Evolutionary conservation across 2,888 invertebrate species (phyloP), one percentile per base, ranked within the genome.

Genomic region (Formica aserva): DNA sequence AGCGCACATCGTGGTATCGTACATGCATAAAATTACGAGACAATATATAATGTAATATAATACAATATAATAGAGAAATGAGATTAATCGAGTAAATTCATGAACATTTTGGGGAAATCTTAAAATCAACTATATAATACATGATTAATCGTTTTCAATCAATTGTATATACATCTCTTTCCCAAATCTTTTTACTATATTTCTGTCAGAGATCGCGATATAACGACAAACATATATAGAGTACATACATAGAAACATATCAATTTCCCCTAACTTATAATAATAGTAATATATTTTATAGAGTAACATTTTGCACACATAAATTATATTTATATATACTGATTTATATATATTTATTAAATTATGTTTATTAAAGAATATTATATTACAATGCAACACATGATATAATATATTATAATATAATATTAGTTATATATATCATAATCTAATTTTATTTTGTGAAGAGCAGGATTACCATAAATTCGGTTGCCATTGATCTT

Each of bases 401-500:
- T 62, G 8, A 32, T 18, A 15, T 35, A 13, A 66, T 8, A 26
- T 26, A 18, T 48, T 55, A 38, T n/a, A 77, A 67, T 38, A 29
- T 38, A 76, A 55, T 69, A 55, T 55, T n/a, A 29, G 41, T 77
- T 67, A 38, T 67, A 55, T 52, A 67, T 67, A 67, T 77, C 35
- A 22, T 29, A 32, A 29, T 66, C 18, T n/a, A 76, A 3, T 48
- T 76, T 65, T 26, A 67, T 77, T 77, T 52, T 67, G 55, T 55
- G 6, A 32, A 38, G 38, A 67, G 41, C 29, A 38, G 29, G 8
- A 67, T 77, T 77, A 55, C 9, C 38, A 18, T 66, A 52, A 67
- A 67, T 55, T 67, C 29, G 55, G 35, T 77, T 77, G 38, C 69
- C 26, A 55, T 55, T 77, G 55, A 77, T 77, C 77, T 77, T 77